Conservation (phyloP, 2,797 vertebrate genomes). For the Sebastes kiyomatsui region DNA sequence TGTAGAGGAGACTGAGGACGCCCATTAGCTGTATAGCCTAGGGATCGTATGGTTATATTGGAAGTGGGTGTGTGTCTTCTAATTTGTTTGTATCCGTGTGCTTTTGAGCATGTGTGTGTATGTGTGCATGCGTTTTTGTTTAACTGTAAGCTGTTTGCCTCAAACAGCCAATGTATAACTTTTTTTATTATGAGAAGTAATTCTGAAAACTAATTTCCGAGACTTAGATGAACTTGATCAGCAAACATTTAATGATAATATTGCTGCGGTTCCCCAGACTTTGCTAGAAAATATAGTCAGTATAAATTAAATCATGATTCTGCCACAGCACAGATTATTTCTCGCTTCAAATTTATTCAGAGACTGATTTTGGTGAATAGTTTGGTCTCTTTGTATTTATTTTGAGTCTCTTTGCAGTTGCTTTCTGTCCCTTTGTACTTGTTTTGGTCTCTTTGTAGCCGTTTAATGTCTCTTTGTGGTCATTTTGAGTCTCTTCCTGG, state of each 20-base stretch:
- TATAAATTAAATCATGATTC: background rate
- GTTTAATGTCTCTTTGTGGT: rapidly evolving
- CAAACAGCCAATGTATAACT: background rate
- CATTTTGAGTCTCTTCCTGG: no score
- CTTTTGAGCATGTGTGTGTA: background rate
- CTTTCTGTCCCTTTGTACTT: no score
- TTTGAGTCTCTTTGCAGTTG: no score
- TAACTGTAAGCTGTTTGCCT: background rate
- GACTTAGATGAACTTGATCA: background rate
- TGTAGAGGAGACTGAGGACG: slow-evolving; percentile 49
- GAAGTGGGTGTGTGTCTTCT: background rate
- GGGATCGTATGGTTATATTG: slow-evolving; percentile 2
- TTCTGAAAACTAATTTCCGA: background rate
- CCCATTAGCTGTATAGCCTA: slow-evolving; percentile 21
- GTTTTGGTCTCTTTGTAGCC: no score
- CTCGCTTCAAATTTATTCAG: background rate
- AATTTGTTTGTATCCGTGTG: background rate
- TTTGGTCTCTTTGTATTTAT: background rate
- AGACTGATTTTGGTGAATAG: background rate
- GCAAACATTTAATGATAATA: background rate
- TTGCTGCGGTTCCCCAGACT: background rate
- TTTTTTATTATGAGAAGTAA: background rate
- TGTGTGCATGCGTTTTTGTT: background rate
- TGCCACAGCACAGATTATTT: background rate
- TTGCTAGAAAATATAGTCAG: background rate